Conservation (phyloP, 2,797 vertebrate genomes). For the Hyperoplus lanceolatus region DNA sequence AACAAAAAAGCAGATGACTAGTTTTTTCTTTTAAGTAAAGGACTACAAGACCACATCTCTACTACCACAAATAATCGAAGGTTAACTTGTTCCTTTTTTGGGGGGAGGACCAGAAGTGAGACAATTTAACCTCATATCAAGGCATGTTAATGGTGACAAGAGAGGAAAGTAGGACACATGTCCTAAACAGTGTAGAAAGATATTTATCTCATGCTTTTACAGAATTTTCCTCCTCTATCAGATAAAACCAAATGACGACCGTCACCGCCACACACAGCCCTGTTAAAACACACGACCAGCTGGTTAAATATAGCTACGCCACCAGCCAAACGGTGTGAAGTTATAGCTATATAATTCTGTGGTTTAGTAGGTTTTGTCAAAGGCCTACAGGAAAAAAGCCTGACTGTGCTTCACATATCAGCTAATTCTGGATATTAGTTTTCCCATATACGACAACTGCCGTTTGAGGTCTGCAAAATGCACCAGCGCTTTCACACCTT, state of each 20-base stretch:
- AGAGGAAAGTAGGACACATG: constrained; percentile 71
- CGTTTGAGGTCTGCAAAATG: constrained; percentile 40
- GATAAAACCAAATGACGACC: constrained; percentile 48
- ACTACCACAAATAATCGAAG: constrained; percentile 15
- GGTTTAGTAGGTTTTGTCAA: constrained; percentile 66
- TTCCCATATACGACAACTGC: constrained; percentile 66
- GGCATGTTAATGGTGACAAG: constrained; percentile 35
- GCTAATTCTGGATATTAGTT: constrained; percentile 49
- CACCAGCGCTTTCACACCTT: constrained; percentile 4
- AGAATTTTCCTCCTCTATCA: constrained; percentile 61
- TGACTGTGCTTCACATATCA: constrained; percentile 8
- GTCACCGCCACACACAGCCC: constrained; percentile 32
- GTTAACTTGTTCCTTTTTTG: constrained; percentile 15
- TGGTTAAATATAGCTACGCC: constrained; percentile 63
- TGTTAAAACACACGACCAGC: constrained; percentile 41
- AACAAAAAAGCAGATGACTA: constrained; percentile 11
- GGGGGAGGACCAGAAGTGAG: constrained; percentile 33
- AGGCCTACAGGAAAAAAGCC: constrained; percentile 47
- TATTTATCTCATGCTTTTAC: constrained; percentile 67
- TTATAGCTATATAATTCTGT: constrained; percentile 46
- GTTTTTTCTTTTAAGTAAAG: not conserved
- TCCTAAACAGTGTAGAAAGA: constrained; percentile 60
- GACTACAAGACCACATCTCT: constrained; percentile 38
- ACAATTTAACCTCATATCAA: constrained; percentile 38
- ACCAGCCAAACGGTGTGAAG: constrained; percentile 27